Conservation (phyloP, 2,888 invertebrate species). For the Sarcophaga caerulescens region DNA sequence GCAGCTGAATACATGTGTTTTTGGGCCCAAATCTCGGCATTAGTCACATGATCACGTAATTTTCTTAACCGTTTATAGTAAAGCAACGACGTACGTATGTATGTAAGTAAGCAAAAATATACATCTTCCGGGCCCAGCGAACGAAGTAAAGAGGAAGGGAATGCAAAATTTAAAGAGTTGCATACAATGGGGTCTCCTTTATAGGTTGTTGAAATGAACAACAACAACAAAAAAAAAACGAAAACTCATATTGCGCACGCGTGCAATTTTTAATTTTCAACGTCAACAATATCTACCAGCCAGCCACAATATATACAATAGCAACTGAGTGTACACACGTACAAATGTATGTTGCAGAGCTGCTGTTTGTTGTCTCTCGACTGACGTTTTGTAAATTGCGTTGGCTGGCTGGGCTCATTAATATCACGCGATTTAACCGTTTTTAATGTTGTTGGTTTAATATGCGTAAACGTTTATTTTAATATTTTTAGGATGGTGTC, state of each 20-base stretch:
- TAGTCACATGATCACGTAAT: slow-evolving; percentile 75
- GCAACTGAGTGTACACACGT: not conserved
- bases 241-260: slow-evolving; percentile 67
- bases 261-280: slow-evolving; percentile 62
- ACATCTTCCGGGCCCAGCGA: slow-evolving; percentile 19
- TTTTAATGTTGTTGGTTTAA: slow-evolving; percentile 11
- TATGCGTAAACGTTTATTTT: slow-evolving; percentile 24
- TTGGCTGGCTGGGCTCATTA: slow-evolving; percentile 54
- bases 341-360: not conserved
- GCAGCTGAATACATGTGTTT: slow-evolving; percentile 79
- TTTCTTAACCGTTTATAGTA: slow-evolving; percentile 32
- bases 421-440: slow-evolving; percentile 63
- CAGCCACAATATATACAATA: slow-evolving; percentile 2
- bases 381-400: slow-evolving; percentile 68
- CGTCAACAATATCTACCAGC: slow-evolving; percentile 23
- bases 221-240: not conserved
- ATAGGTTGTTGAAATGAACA: slow-evolving; percentile 50
- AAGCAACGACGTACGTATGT: not conserved
- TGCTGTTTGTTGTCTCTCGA: slow-evolving; percentile 39
- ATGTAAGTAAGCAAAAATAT: not conserved
- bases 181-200: slow-evolving; percentile 44
- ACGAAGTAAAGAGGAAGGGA: slow-evolving; percentile 11
- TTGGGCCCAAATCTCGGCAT: slow-evolving; percentile 77
- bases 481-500: slow-evolving; percentile 54
- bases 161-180: slow-evolving; percentile 2